phyloP scores from a whole-genome alignment of 1,140 invertebrate species.

The Ganaspis sp. region DNA sequence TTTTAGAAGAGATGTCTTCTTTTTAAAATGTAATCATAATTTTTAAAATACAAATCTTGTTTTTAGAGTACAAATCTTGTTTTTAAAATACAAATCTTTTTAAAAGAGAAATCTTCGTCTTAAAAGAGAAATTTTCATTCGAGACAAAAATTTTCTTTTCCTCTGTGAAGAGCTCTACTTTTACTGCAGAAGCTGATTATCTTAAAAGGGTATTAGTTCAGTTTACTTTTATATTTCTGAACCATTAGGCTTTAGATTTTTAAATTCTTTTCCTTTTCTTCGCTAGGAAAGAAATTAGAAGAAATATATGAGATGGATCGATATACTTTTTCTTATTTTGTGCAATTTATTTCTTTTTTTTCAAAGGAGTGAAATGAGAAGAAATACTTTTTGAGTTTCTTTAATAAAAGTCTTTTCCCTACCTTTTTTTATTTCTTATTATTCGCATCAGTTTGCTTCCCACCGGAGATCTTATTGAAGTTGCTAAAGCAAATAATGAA shows the following conservation, averaged over 20 bases:
- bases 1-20: too few relatives aligned
- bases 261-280: neutral
- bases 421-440: neutral
- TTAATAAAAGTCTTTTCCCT: neutral
- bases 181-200: conserved; percentile 1
- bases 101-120: too few relatives aligned
- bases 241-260: conserved; percentile 13
- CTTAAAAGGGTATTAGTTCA: conserved; percentile 9
- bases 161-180: neutral
- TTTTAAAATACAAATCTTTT: too few relatives aligned
- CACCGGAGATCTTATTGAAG: neutral
- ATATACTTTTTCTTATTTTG: neutral
- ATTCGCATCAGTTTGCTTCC: neutral
- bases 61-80: too few relatives aligned
- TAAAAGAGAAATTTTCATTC: neutral
- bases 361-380: neutral
- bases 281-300: neutral
- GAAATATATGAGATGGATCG: neutral
- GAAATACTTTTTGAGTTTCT: neutral
- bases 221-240: conserved; percentile 8
- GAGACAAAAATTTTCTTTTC: conserved; percentile 3
- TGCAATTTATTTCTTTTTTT: neutral
- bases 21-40: too few relatives aligned
- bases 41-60: too few relatives aligned
- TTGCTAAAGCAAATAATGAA: conserved; percentile 4